Evolutionary conservation across 2,797 vertebrate genomes (phyloP), one percentile per base, ranked within the genome.

Genomic region (Balearica regulorum): DNA sequence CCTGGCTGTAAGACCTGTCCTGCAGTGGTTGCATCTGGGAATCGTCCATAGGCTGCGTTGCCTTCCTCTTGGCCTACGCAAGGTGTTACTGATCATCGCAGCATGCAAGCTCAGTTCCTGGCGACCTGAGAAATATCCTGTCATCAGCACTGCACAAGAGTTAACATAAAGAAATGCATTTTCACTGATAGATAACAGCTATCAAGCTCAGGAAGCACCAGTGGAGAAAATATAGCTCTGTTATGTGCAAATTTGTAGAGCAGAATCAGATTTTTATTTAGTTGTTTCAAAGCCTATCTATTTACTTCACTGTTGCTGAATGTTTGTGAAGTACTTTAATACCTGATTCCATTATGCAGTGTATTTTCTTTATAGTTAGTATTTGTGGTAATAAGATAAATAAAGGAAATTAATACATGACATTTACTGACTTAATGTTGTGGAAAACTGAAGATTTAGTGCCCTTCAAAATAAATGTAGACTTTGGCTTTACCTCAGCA

Each of bases 51-150:
- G 28, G 55, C 31, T 72, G 33, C 1, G 4, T 22, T 46, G 16
- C 35, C 31, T 54, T 68, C 35, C 35, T 48, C 12, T 31, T 70
- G 49, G 21, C 11, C 1, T 49, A 70, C 5, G 2, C 22, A 46
- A 75, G 19, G 43, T n/a, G 39, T 46, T 69, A 54, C 16, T 62
- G 26, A 78, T 39, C 71, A 83, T 11, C 0, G 0, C 35, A 39
- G 53, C 1, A 0, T 7, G 14, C 44, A 43, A 4, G 0, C 26
- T 41, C 53, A 1, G 0, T 14, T 87, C 78, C 81, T 3, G 2
- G 29, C 0, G 3, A 79, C 35, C 24, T 69, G 76, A 82, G 65
- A 93, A 93, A 70, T n/a, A 72, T 26, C 4, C 3, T 48, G 28
- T 46, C 58, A 66, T 19, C 54, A 87, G 60, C 44, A 70, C 43